Percentiles rank a stretch among this genome's conserved stretches.
phyloP scores from a whole-genome alignment of 2,888 invertebrate genomes.

The Creontiades dilutus region DNA sequence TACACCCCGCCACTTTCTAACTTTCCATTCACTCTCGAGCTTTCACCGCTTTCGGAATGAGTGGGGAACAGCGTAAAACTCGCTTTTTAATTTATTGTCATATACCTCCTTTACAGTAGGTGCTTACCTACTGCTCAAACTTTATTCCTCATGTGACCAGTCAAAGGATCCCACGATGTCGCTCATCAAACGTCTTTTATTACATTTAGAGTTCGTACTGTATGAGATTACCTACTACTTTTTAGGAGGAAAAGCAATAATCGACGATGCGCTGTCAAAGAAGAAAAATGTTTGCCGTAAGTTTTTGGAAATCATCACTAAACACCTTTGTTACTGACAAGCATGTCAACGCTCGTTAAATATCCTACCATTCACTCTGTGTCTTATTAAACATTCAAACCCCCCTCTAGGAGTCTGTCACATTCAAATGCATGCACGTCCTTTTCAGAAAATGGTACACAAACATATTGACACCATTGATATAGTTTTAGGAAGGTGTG shows the following conservation, averaged over 20 bases:
- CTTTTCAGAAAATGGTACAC: background rate
- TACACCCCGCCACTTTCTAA: background rate
- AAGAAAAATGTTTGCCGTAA: conserved; percentile 81
- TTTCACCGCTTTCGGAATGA: background rate
- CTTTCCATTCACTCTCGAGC: too few relatives aligned
- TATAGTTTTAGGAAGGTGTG: too few relatives aligned
- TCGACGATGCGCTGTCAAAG: conserved; percentile 82
- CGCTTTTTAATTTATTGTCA: background rate
- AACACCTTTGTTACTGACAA: background rate
- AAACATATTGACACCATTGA: background rate
- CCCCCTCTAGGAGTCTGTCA: too few relatives aligned
- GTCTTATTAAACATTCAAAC: too few relatives aligned
- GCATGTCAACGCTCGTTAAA: too few relatives aligned
- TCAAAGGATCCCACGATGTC: background rate
- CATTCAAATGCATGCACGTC: background rate
- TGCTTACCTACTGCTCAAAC: background rate
- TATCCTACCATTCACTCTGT: background rate
- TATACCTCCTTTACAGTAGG: background rate
- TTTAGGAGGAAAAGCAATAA: conserved; percentile 81
- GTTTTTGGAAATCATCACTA: conserved; percentile 74
- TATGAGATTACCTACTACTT: conserved; percentile 81
- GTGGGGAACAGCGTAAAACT: background rate
- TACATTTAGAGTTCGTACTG: conserved; percentile 52
- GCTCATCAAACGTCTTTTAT: conserved; percentile 16
- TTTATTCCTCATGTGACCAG: background rate